Percentiles rank a stretch among this genome's conserved stretches.
Conservation (phyloP, 2,113 vertebrate species). For the Protobothrops flavoviridis region DNA sequence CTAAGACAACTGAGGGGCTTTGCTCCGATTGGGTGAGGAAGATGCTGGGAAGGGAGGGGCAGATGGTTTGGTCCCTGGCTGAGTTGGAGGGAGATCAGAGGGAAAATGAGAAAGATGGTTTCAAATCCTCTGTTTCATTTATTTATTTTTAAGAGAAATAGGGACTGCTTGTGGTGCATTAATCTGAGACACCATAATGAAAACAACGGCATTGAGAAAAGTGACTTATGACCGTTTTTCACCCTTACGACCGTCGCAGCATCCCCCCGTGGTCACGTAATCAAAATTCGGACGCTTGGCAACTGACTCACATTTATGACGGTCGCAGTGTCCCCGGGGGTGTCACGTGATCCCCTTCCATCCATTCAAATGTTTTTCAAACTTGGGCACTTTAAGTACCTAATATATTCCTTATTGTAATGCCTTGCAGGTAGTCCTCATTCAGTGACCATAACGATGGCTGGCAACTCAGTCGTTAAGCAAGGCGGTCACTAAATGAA, state of each 20-base stretch:
- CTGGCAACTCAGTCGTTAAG: background rate
- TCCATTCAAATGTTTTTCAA: background rate
- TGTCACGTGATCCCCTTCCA: background rate
- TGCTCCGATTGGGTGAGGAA: background rate
- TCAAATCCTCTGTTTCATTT: background rate
- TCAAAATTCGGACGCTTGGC: no score
- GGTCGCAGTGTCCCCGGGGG: no score
- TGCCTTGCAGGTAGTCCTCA: background rate
- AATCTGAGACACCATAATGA: background rate
- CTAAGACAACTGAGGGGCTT: slow-evolving; percentile 2
- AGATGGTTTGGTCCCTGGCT: background rate
- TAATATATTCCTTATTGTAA: background rate
- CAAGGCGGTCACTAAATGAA: background rate
- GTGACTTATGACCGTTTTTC: background rate
- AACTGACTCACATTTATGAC: no score
- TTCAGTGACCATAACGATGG: background rate
- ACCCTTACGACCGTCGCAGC: no score
- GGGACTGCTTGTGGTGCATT: no score
- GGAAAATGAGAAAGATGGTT: background rate
- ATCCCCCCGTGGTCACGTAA: no score
- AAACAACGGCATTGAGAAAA: background rate
- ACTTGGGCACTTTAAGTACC: background rate
- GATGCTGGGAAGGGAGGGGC: background rate
- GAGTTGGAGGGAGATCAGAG: background rate
- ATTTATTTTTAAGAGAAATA: background rate